phyloP scores from a whole-genome alignment of 2,797 vertebrate species.

The Sebastes steindachneri region DNA sequence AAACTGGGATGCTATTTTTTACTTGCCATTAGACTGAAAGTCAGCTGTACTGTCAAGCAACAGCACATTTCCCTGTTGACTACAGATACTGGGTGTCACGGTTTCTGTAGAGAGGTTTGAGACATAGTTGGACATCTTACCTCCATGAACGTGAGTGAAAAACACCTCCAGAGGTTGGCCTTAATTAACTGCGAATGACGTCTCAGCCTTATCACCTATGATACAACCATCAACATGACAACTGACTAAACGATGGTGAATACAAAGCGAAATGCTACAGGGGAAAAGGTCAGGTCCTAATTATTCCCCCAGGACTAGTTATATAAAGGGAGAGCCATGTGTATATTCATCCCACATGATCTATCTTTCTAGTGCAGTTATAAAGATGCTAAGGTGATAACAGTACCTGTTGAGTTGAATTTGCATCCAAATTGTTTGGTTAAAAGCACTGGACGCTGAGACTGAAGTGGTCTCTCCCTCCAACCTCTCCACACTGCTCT shows the following conservation, averaged over 20 bases:
- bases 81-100: background rate
- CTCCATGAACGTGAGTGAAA: background rate
- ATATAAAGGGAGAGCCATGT: background rate
- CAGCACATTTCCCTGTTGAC: background rate
- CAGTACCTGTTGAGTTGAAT: constrained; percentile 57
- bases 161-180: constrained; percentile 3
- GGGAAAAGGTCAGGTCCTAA: constrained; percentile 5
- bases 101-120: background rate
- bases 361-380: background rate
- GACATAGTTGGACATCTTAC: background rate
- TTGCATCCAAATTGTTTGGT: constrained; percentile 12
- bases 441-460: constrained; percentile 6
- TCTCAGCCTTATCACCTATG: background rate
- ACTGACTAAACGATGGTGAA: background rate
- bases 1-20: constrained; percentile 27
- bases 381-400: background rate
- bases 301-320: background rate
- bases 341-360: background rate
- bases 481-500: constrained; percentile 6
- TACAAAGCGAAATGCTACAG: background rate
- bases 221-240: constrained; percentile 15
- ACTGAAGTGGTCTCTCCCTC: constrained; percentile 14
- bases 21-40: constrained; percentile 25
- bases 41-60: constrained; percentile 3
- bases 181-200: constrained; percentile 4